Evolutionary conservation across 92 coral and sea anemone genomes (phyloP).

Genomic region (Ricordea florida): DNA sequence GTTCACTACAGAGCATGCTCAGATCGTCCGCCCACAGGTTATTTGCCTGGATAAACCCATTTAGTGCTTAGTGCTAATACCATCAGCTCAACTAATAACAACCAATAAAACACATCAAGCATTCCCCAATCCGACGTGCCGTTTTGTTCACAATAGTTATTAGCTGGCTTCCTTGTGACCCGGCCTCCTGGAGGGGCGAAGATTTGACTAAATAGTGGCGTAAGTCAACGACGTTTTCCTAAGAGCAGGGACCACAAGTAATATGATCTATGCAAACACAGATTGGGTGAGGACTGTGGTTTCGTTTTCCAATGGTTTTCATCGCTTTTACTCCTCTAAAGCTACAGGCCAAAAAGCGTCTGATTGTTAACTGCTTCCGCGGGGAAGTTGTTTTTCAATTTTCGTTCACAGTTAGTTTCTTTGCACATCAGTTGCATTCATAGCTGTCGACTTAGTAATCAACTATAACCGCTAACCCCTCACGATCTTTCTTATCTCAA

Average conservation of each 20-base stretch:
- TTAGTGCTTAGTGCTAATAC: constrained; percentile 1
- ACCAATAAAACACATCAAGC: constrained; percentile 16
- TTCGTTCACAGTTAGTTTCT: background rate
- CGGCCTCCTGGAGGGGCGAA: constrained; percentile 16
- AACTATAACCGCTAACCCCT: background rate
- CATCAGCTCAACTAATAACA: background rate
- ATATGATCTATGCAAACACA: background rate
- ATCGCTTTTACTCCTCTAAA: constrained; percentile 1
- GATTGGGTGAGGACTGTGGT: constrained; percentile 9
- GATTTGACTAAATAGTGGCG: background rate
- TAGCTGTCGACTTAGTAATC: background rate
- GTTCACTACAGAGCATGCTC: constrained; percentile 7
- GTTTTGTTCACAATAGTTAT: background rate
- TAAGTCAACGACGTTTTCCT: background rate
- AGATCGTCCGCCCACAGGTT: background rate
- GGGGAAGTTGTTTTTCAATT: background rate
- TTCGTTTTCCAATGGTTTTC: background rate
- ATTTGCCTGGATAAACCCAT: background rate
- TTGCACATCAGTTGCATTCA: background rate
- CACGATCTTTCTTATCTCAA: background rate
- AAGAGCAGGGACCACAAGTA: constrained; percentile 24
- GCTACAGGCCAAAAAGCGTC: background rate
- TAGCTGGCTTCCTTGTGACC: background rate
- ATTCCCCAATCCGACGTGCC: background rate
- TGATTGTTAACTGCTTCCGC: background rate